Conservation (phyloP, 2,888 invertebrate genomes). For the Lathronympha strigana region DNA sequence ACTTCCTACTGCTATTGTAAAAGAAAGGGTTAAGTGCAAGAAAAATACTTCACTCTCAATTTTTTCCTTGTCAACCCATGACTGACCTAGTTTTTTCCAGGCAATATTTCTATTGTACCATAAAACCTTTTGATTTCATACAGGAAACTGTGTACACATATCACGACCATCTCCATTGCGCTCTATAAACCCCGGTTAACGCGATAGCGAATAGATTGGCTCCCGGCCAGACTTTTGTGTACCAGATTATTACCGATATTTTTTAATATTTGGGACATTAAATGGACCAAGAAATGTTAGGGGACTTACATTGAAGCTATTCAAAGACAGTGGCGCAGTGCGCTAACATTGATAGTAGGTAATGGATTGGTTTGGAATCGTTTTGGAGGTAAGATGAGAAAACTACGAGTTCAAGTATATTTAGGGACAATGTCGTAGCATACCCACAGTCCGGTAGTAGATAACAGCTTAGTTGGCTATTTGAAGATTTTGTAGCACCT, state of each 20-base stretch:
- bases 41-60: not conserved
- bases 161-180: constrained; percentile 18
- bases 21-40: too few relatives aligned
- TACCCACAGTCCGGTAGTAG: too few relatives aligned
- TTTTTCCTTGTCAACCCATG: not conserved
- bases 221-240: constrained; percentile 21
- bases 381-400: not conserved
- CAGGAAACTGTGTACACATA: constrained; percentile 16
- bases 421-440: too few relatives aligned
- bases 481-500: too few relatives aligned
- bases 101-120: not conserved
- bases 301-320: not conserved
- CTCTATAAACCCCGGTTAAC: constrained; percentile 27
- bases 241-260: constrained; percentile 23
- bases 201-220: constrained; percentile 32
- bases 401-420: not conserved
- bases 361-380: constrained; percentile 10
- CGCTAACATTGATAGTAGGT: not conserved
- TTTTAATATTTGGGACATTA: constrained; percentile 27
- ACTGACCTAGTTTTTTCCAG: not conserved
- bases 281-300: constrained; percentile 13
- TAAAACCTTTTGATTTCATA: constrained; percentile 2
- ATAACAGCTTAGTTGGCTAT: too few relatives aligned
- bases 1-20: too few relatives aligned
- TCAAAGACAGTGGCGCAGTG: constrained; percentile 1